Conservation (phyloP, 2,113 vertebrate genomes). For the Globicephala melas region DNA sequence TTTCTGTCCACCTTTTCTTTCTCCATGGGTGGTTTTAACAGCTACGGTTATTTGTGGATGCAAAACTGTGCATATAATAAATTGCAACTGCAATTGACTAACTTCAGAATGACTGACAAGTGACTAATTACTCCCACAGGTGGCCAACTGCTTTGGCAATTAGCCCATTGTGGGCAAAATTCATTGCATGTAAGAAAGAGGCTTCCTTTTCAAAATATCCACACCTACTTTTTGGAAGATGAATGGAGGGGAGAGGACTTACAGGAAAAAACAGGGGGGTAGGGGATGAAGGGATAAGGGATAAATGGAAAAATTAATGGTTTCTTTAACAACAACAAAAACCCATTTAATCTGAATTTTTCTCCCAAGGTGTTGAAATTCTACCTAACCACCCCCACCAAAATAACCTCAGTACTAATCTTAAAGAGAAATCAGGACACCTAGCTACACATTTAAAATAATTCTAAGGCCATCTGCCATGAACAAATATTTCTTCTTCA, state of each 20-base stretch:
- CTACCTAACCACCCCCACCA: neutral
- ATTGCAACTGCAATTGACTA: constrained; percentile 49
- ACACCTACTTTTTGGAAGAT: constrained; percentile 33
- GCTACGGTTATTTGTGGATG: constrained; percentile 47
- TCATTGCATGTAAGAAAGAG: constrained; percentile 44
- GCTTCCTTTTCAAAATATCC: constrained; percentile 68
- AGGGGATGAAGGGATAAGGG: neutral
- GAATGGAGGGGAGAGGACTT: neutral
- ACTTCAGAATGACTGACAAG: constrained; percentile 61
- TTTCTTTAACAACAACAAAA: constrained; percentile 45
- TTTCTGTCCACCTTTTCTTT: neutral
- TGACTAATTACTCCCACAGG: constrained; percentile 69
- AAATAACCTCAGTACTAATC: neutral
- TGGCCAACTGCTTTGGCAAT: constrained; percentile 63
- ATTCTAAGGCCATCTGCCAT: neutral
- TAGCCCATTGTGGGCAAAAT: constrained; percentile 57
- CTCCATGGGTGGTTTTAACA: constrained; percentile 32
- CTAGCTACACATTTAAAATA: constrained; percentile 10
- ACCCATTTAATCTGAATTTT: constrained; percentile 35
- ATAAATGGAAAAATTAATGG: constrained; percentile 25
- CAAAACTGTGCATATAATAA: constrained; percentile 58
- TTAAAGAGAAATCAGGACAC: constrained; percentile 1
- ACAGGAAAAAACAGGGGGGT: neutral
- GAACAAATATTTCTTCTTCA: neutral
- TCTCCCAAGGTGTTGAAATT: neutral